Conservation (phyloP, 2,797 vertebrate genomes). For the Tragelaphus oryx region DNA sequence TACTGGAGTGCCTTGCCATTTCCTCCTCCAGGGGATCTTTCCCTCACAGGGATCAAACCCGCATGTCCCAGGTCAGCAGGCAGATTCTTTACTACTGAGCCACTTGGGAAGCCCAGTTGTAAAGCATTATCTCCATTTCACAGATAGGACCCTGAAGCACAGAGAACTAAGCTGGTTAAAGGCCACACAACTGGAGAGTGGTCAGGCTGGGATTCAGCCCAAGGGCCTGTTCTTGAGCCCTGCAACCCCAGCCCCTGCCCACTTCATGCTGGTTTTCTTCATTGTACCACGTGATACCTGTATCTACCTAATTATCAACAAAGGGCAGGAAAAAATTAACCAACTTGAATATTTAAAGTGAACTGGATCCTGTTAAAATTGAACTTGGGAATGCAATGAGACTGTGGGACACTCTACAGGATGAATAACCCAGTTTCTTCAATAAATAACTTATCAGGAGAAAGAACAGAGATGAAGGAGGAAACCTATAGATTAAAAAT, state of each 20-base stretch:
- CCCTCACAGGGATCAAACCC: not conserved
- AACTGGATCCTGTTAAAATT: not conserved
- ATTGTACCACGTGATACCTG: not conserved
- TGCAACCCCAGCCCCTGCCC: not conserved
- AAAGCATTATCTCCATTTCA: not conserved
- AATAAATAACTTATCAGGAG: not conserved
- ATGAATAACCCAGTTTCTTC: not conserved
- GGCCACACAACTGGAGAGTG: not conserved
- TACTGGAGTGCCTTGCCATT: not conserved
- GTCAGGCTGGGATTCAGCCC: not conserved
- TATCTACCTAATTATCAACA: not conserved
- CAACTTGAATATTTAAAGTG: not conserved
- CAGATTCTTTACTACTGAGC: not conserved
- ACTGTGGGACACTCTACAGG: not conserved
- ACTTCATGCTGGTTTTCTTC: not conserved
- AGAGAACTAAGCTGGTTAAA: not conserved
- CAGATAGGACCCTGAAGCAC: not conserved
- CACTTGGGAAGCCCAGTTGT: not conserved
- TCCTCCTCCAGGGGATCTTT: not conserved
- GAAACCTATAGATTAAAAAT: not conserved
- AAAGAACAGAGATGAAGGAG: not conserved
- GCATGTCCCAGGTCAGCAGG: accelerated
- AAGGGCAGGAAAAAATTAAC: not conserved
- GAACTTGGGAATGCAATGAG: not conserved
- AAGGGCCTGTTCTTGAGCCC: not conserved